These are phyloP conservation scores for Hycleus phaleratus DNA, from an alignment of 1,140 invertebrate species.

Conservation along the genomic window DNA sequence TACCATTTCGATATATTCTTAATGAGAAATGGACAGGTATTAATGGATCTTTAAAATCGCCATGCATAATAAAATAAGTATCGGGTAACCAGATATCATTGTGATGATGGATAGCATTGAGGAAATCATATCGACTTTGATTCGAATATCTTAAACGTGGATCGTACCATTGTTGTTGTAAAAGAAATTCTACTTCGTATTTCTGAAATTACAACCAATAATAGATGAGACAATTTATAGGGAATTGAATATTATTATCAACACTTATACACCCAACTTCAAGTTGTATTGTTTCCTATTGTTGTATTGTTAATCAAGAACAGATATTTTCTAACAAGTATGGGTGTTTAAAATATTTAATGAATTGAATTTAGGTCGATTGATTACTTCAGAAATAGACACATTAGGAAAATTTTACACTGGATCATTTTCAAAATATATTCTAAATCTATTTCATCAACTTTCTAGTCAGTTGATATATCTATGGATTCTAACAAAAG, in stretches of 20 bases:
- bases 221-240: no score
- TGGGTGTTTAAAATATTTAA: no score
- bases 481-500: neutral
- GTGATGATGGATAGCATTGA: slow-evolving; percentile 86
- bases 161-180: slow-evolving; percentile 87
- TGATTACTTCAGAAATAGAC: no score
- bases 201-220: slow-evolving; percentile 54
- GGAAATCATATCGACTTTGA: slow-evolving; percentile 72
- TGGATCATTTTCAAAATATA: no score
- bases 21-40: slow-evolving; percentile 86
- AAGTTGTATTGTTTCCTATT: no score
- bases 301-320: no score
- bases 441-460: neutral
- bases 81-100: slow-evolving; percentile 86
- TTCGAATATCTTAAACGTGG: slow-evolving; percentile 77
- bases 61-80: slow-evolving; percentile 93
- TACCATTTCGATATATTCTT: slow-evolving; percentile 83
- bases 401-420: no score
- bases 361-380: no score
- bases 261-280: no score
- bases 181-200: slow-evolving; percentile 89
- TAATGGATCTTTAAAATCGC: slow-evolving; percentile 85
- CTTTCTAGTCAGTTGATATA: no score
- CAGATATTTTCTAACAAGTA: no score
- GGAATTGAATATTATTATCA: no score